Conservation (phyloP, 2,888 invertebrate genomes). For the Pandemis heparana region DNA sequence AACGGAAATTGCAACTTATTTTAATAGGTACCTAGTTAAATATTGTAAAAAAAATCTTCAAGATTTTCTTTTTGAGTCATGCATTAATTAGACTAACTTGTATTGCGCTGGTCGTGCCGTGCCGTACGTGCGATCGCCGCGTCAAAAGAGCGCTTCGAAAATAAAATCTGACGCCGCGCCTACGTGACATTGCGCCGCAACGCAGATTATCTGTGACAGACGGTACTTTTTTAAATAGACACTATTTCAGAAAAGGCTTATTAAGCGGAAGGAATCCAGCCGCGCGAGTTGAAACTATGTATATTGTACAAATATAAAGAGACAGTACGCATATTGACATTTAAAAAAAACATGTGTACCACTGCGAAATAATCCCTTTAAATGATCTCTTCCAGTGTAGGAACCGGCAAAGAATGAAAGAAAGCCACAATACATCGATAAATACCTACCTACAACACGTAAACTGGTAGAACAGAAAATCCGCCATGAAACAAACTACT, state of each 20-base stretch:
- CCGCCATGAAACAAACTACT: no score
- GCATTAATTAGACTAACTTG: slow-evolving; percentile 5
- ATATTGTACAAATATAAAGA: no score
- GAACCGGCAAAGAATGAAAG: no score
- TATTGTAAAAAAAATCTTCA: neutral
- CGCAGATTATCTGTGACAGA: neutral
- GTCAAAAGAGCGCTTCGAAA: slow-evolving; percentile 14
- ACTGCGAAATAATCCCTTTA: no score
- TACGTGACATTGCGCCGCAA: neutral
- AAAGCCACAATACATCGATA: no score
- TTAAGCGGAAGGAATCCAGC: neutral
- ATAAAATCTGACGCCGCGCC: slow-evolving; percentile 5
- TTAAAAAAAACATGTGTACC: no score
- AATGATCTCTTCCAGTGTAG: no score
- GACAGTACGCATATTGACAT: no score
- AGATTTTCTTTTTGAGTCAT: neutral
- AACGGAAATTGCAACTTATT: no score
- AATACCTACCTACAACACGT: no score
- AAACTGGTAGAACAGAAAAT: no score
- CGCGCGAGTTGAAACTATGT: neutral
- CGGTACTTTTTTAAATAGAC: neutral
- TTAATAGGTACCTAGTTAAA: neutral
- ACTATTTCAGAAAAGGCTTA: neutral
- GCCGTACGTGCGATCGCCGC: slow-evolving; percentile 11
- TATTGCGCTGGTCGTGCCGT: neutral